Base-by-base conservation (phyloP, 2,797 vertebrate species). In the Schizopygopsis malacanthus region DNA sequence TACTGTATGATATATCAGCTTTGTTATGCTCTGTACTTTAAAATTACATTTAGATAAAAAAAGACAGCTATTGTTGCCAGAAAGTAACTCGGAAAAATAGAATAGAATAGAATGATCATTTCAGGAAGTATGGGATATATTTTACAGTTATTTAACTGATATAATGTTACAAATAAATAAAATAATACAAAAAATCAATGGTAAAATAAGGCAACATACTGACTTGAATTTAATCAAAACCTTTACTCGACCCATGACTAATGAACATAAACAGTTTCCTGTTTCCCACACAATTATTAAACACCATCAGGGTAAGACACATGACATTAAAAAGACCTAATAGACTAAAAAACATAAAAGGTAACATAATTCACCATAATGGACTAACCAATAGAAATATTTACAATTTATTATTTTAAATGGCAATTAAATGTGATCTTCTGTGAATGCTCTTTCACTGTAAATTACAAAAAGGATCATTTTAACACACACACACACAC, bases 231-330 rank as follows among this genome's bases (percentile, higher is more conserved):
- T 59, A n/a, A n/a, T 59, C 20, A 50, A 76, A 33, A 52, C 54
- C 12, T 59, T 61, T 78, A 3, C 39, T 79, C 43, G 37, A 10
- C 76, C 22, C 28, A 61, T 79, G 54, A 79, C 54, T 79, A 79
- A 25, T 43, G 39, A 78, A 61, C 13, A 13, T 78, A 41, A 78
- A 59, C 56, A 59, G 76, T 77, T 77, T 77, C 16, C 25, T n/a
- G 18, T 76, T 54, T 12, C 5, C 5, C 28, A 54, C 28, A 54
- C 28, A 54, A 20, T 76, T 54, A 12, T 47, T 76, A 75, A 50
- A 75, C 45, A 75, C 3, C n/a, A 18, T 18, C 71, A 75, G 25
- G 15, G 72, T 50, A 75, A 33, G 2, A 11, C 25, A 73, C 28
- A 39, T 6, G n/a, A 37, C 50, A 54, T 37, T 11, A 22, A 54